phyloP scores from a whole-genome alignment of 2,888 invertebrate species.

The Ctenicera cuprea region DNA sequence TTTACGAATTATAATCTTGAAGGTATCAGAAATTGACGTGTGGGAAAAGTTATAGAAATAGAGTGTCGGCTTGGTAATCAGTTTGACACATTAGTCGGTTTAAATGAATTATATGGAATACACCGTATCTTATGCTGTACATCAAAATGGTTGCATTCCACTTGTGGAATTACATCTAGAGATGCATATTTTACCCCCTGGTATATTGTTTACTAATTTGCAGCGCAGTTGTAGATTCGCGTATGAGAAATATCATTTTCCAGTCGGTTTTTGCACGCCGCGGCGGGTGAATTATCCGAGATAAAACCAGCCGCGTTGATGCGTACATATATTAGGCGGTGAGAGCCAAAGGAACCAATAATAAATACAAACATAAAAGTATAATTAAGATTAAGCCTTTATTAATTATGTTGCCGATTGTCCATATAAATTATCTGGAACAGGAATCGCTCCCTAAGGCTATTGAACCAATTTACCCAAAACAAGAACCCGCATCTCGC shows the following conservation, averaged over 20 bases:
- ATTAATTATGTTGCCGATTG: constrained; percentile 55
- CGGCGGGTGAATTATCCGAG: constrained; percentile 13
- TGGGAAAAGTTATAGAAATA: constrained; percentile 38
- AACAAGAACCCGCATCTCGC: constrained; percentile 41
- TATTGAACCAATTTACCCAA: constrained; percentile 43
- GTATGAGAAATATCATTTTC: constrained; percentile 12
- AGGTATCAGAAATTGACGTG: constrained; percentile 34
- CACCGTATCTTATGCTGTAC: constrained; percentile 52
- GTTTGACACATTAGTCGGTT: constrained; percentile 55
- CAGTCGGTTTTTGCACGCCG: neutral
- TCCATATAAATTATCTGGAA: constrained; percentile 53
- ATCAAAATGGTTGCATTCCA: constrained; percentile 55
- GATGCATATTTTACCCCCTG: constrained; percentile 44
- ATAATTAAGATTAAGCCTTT: constrained; percentile 55
- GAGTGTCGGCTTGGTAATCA: constrained; percentile 51
- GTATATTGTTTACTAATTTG: constrained; percentile 47
- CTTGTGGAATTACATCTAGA: constrained; percentile 42
- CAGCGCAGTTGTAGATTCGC: constrained; percentile 24
- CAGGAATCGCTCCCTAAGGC: constrained; percentile 51
- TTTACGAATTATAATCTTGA: neutral
- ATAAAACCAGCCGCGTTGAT: constrained; percentile 29
- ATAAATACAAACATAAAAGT: constrained; percentile 54
- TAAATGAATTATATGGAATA: constrained; percentile 49
- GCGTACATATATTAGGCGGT: constrained; percentile 41
- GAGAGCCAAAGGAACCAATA: constrained; percentile 45